phyloP scores from a whole-genome alignment of 2,888 invertebrate species.

The Amblyjoppa fuscipennis region DNA sequence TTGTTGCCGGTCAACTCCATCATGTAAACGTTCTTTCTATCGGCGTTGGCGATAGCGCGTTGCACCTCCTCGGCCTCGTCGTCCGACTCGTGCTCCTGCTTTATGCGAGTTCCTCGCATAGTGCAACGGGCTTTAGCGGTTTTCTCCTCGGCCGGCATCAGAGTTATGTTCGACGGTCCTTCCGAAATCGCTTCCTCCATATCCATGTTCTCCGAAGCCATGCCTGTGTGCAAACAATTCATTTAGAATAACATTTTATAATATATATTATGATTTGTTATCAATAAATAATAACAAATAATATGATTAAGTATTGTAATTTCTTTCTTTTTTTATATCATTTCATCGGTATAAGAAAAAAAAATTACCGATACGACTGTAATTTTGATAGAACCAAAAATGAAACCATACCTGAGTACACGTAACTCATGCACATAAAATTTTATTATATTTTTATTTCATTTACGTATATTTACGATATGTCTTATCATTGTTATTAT shows the following conservation, averaged over 20 bases:
- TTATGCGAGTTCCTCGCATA: conserved; percentile 83
- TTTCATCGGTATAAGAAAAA: no score
- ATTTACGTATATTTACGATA: no score
- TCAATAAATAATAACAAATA: no score
- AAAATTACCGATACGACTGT: no score
- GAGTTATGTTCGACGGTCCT: conserved; percentile 86
- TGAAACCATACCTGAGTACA: no score
- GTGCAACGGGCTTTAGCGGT: conserved; percentile 83
- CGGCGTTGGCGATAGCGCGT: conserved; percentile 78
- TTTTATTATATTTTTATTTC: no score
- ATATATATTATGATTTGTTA: no score
- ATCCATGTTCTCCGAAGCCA: conserved; percentile 82
- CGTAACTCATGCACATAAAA: no score
- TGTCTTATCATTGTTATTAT: no score
- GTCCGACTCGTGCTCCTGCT: conserved; percentile 83
- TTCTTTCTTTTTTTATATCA: no score
- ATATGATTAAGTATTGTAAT: no score
- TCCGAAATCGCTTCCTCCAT: conserved; percentile 81
- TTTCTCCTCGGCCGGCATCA: conserved; percentile 83
- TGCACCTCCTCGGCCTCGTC: conserved; percentile 83
- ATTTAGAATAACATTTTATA: not conserved
- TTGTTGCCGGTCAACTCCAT: conserved; percentile 81
- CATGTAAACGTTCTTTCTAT: conserved; percentile 82
- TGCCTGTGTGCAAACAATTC: conserved; percentile 73
- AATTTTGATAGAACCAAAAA: no score